These are phyloP conservation scores for Ommatoiulus sabulosus DNA, from an alignment of 2,888 invertebrate genomes.

Conservation along the genomic window DNA sequence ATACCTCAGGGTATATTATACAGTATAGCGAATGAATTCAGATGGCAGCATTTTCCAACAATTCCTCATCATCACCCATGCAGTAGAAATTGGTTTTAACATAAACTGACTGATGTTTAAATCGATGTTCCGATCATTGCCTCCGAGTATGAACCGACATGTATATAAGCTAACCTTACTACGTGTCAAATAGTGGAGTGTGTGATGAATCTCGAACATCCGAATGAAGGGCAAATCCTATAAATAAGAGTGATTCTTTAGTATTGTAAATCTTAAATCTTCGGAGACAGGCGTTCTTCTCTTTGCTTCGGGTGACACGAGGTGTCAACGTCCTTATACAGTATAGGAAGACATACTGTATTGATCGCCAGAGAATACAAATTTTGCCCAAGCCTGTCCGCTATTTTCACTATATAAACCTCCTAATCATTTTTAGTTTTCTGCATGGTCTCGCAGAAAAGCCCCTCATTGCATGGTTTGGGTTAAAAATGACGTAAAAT, in stretches of 20 bases:
- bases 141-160: neutral
- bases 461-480: no score
- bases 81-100: neutral
- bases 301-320: neutral
- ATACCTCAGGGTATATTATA: no score
- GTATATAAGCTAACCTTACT: neutral
- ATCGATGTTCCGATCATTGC: neutral
- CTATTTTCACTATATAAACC: no score
- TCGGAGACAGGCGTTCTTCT: neutral
- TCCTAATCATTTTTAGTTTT: no score
- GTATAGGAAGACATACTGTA: neutral
- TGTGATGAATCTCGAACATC: neutral
- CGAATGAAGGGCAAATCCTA: neutral
- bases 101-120: neutral
- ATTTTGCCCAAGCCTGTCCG: no score
- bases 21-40: no score
- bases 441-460: no score
- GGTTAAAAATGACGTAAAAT: no score
- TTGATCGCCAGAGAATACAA: neutral
- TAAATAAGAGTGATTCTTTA: neutral
- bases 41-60: no score
- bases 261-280: slow-evolving; percentile 14
- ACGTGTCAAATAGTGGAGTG: neutral
- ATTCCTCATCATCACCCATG: no score
- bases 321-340: neutral